Percentiles rank a stretch among this genome's conserved stretches.
Evolutionary conservation across 1,140 invertebrate genomes (phyloP).

Genomic region (Artemia franciscana): DNA sequence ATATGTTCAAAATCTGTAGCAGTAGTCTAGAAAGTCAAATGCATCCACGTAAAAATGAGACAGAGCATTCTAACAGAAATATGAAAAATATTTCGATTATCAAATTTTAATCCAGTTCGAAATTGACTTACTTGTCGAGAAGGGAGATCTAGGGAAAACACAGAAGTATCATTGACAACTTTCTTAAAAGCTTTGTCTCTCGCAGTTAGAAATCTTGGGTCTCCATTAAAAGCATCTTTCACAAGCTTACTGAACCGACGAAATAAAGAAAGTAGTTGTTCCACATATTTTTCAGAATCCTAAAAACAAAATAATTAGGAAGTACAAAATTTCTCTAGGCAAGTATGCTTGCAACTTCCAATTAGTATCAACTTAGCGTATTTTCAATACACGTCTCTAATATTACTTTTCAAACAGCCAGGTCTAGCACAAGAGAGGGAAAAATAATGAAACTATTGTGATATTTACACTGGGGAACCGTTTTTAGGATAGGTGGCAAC

Average conservation of each 20-base stretch:
- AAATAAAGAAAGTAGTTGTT: constrained; percentile 78
- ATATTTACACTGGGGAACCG: too few species aligned
- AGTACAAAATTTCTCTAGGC: too few species aligned
- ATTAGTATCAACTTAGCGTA: too few species aligned
- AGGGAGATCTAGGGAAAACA: constrained; percentile 63
- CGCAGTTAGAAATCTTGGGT: constrained; percentile 87
- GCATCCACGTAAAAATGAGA: constrained; percentile 9
- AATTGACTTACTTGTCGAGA: constrained; percentile 29
- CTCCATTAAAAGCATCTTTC: constrained; percentile 82
- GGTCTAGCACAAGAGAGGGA: too few species aligned
- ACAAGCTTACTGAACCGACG: constrained; percentile 75
- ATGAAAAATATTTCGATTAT: constrained; percentile 2
- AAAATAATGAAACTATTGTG: too few species aligned
- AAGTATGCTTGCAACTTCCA: too few species aligned
- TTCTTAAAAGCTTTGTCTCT: constrained; percentile 94
- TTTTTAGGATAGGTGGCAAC: too few species aligned
- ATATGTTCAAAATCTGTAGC: too few species aligned
- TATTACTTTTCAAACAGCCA: too few species aligned
- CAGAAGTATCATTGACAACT: constrained; percentile 93
- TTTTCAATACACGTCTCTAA: too few species aligned
- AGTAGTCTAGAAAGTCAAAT: constrained; percentile 8
- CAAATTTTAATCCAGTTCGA: constrained; percentile 8
- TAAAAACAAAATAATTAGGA: too few species aligned
- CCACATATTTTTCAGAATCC: constrained; percentile 98
- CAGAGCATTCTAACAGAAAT: constrained; percentile 3